Conservation (phyloP, 2,797 vertebrate genomes). For the Enteromius paludinosus region DNA sequence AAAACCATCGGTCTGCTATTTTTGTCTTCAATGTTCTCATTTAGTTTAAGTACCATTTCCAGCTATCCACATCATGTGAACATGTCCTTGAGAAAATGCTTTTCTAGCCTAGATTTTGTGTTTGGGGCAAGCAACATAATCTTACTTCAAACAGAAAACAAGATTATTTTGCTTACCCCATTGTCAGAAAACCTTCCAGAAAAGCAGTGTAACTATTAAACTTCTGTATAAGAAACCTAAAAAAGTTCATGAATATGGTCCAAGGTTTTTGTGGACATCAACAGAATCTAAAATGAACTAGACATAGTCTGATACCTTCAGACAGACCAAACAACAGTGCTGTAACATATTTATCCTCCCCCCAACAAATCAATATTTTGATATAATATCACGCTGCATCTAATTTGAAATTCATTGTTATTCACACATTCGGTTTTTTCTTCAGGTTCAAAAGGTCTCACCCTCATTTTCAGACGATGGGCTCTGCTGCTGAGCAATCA, state of each 20-base stretch:
- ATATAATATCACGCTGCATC: background rate
- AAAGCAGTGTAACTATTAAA: background rate
- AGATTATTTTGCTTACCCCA: too few species aligned
- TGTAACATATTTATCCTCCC: background rate
- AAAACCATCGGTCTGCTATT: constrained; percentile 36
- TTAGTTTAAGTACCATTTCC: constrained; percentile 40
- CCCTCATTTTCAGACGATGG: constrained; percentile 72
- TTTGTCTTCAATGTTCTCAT: constrained; percentile 9
- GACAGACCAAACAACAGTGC: background rate
- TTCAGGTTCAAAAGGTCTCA: constrained; percentile 59
- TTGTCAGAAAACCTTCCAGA: too few species aligned
- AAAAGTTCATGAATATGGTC: background rate
- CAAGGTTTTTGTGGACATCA: background rate
- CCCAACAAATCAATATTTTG: background rate
- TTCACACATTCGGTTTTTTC: background rate
- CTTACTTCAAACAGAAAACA: too few species aligned
- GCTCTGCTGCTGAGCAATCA: constrained; percentile 76
- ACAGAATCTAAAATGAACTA: background rate
- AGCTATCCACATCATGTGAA: constrained; percentile 53
- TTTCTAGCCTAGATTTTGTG: too few species aligned
- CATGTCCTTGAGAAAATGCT: background rate
- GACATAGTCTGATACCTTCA: too few species aligned
- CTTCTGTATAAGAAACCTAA: background rate
- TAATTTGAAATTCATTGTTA: background rate
- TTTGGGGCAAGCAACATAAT: too few species aligned